These are phyloP conservation scores for Actinopyga echinites DNA, from an alignment of 53 echinoderm and acorn worm genomes.

Conservation along the genomic window DNA sequence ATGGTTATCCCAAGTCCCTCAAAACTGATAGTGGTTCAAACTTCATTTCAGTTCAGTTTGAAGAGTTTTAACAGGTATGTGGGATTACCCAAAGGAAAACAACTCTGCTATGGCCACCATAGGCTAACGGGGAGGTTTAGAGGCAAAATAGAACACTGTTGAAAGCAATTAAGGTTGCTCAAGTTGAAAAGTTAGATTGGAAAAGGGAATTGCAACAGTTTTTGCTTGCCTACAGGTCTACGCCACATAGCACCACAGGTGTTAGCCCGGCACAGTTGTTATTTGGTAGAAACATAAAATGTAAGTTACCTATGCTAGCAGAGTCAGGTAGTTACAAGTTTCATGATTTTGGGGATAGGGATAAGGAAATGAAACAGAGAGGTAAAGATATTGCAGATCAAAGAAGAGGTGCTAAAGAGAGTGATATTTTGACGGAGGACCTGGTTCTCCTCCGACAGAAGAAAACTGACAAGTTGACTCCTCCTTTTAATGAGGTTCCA, in stretches of 20 bases:
- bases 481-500: constrained; percentile 59
- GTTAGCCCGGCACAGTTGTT: constrained; percentile 60
- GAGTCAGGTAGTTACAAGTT: background rate
- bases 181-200: constrained; percentile 50
- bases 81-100: too few species aligned
- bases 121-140: too few species aligned
- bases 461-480: constrained; percentile 50
- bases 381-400: constrained; percentile 48
- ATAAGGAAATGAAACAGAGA: constrained; percentile 54
- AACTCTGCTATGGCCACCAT: too few species aligned
- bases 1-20: too few species aligned
- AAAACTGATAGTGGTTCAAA: too few species aligned
- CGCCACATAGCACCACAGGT: constrained; percentile 53
- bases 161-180: too few species aligned
- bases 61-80: too few species aligned
- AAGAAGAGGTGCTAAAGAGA: constrained; percentile 42
- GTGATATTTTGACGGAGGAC: constrained; percentile 50
- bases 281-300: constrained; percentile 52
- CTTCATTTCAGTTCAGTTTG: too few species aligned
- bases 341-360: constrained; percentile 28
- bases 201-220: constrained; percentile 20
- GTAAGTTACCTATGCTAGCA: constrained; percentile 51
- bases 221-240: constrained; percentile 45
- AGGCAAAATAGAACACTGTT: too few species aligned
- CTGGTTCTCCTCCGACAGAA: constrained; percentile 54